Base-by-base conservation (phyloP, 64 coral and sea anemone genomes). In the Montipora capricornis region DNA sequence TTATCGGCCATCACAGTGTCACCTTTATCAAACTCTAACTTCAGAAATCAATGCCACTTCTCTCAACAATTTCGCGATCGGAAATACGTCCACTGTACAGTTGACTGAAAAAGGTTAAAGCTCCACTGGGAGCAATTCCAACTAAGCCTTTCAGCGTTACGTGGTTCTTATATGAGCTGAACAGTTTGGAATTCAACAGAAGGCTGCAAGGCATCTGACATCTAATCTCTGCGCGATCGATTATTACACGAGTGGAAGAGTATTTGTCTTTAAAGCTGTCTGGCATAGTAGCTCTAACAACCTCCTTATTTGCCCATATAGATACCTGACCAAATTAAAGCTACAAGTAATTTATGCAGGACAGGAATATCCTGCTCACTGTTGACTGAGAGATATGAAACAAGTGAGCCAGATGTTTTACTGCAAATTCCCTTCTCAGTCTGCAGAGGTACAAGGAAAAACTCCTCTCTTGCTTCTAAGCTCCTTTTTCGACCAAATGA, bases 391-490 rank as follows among this genome's bases (percentile, higher is more conserved):
- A 91, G 22, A 91, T 49, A 77, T 49, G 1, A 83, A 91, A 91
- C 70, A 91, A 55, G 55, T 83, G 90, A 37, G 78, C 67, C 17
- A 75, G 49, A 74, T 91, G 84, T 24, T 88, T 85, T 62, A 73
- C 84, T 58, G 26, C 58, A 79, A 82, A 94, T 51, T 68, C 92
- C 52, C 68, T 94, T 94, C 92, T 73, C 12, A 83, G 49, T 55
- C 92, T 89, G 69, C 87, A 94, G 77, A 94, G 80, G 29, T 4
- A 94, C 92, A 50, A 94, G 51, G 80, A 94, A 94, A 50, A 89
- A 89, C 44, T 82, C 57, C 4, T 93, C 92, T 89, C 89, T 80
- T 53, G 78, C n/a, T 46, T 69, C 67, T 51, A 94, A 61, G 45
- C 88, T 94, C 47, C 84, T 88, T 80, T 7, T n/a, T 60, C 86